Base-by-base conservation (phyloP, 1,140 invertebrate species). In the Vanessa tameamea region DNA sequence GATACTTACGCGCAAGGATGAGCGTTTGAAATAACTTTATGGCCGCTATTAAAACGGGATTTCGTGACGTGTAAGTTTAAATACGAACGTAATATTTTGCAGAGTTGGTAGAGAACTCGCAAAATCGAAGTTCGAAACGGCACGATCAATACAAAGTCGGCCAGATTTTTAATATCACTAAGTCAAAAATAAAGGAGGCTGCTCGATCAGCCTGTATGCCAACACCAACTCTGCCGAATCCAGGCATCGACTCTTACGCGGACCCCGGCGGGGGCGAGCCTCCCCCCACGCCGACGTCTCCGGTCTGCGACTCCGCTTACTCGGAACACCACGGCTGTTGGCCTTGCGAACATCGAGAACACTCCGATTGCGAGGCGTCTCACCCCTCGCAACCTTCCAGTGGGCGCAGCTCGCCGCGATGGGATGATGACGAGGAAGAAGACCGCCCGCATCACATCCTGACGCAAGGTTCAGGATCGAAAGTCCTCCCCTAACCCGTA, bases 371-470 rank as follows among this genome's bases (percentile, higher is more conserved):
- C 78, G 87, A 86, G 57, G 76, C 78, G 12, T 82, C 86, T 31
- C 84, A 83, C 64, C 75, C 77, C 20, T 86, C 91, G 69, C 86
- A 87, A 87, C 82, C 79, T 11, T 90, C 87, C 65, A 93, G 92
- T 81, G 92, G 94, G 76, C 91, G 93, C 84, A 92, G 94, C 83
- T 95, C 94, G 82, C 94, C 94, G 79, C 94, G 94, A 74, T 95
- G 94, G 87, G 87, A 90, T 74, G 88, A 90, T 51, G 90, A 91
- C 55, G 89, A 91, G 6, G 87, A 91, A 13, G 90, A 90, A 47
- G 85, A 91, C 15, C 77, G 84, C 31, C 80, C 74, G 50, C 89
- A 90, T 59, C 88, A 90, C 82, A 75, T 91, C 64, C 83, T 92
- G 63, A 81, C 80, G 57, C 89, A 92, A 92, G 90, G 90, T 92